phyloP scores from a whole-genome alignment of 2,113 vertebrate genomes.

The Oreocharis arfaki region DNA sequence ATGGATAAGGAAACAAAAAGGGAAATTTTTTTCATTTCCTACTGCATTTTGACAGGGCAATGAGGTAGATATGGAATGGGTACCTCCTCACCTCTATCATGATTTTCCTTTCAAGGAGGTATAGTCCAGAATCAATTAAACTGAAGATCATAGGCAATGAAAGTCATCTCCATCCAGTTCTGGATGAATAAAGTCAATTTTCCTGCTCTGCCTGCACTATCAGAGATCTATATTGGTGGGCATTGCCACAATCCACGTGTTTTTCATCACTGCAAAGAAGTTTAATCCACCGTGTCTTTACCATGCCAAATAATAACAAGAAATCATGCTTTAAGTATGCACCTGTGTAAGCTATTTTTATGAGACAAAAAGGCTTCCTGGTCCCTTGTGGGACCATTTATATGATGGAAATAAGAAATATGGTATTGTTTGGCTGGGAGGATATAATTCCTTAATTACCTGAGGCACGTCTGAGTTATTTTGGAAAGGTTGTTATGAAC shows the following conservation, averaged over 20 bases:
- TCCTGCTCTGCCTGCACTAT: background rate
- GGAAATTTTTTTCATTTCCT: background rate
- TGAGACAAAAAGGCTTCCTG: constrained; percentile 29
- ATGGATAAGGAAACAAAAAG: background rate
- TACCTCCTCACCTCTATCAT: background rate
- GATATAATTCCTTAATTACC: constrained; percentile 44
- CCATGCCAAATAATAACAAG: constrained; percentile 40
- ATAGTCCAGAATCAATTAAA: background rate
- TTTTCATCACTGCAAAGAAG: background rate
- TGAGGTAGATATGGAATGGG: background rate
- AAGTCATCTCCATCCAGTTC: background rate
- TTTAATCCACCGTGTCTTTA: background rate
- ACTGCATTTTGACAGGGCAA: background rate
- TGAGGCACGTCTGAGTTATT: constrained; percentile 28
- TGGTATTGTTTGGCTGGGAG: constrained; percentile 9
- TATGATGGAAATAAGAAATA: constrained; percentile 48
- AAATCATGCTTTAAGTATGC: constrained; percentile 22
- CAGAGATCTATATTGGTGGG: background rate
- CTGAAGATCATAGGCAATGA: background rate
- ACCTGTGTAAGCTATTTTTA: constrained; percentile 54
- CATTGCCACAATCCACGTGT: background rate
- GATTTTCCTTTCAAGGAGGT: background rate
- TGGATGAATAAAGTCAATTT: background rate
- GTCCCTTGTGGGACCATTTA: constrained; percentile 21
- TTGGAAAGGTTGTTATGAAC: constrained; percentile 23